A percentile compares a stretch with the other conserved stretches of the same genome.
Evolutionary conservation across 2,888 invertebrate genomes (phyloP).

Genomic region (Polyommatus iphigenia): DNA sequence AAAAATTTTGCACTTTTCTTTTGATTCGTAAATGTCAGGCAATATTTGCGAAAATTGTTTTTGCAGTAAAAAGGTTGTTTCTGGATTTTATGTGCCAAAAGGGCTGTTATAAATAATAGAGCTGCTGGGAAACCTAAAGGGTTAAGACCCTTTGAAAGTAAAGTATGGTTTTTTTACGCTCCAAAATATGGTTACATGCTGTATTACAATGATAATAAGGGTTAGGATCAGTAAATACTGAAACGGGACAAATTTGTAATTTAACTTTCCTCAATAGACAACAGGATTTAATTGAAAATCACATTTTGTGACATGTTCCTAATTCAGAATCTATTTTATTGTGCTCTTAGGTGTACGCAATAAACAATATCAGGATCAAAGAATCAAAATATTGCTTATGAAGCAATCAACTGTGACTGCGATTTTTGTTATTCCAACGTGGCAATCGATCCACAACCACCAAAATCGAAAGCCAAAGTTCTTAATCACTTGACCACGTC

Average conservation of each 20-base stretch:
- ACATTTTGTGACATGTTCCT: too few relatives aligned
- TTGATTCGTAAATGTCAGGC: background rate
- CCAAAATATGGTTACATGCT: background rate
- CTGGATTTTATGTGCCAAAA: background rate
- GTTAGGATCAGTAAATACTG: background rate
- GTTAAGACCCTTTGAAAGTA: background rate
- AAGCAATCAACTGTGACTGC: too few relatives aligned
- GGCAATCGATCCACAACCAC: background rate
- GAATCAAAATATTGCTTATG: too few relatives aligned
- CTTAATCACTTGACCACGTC: background rate
- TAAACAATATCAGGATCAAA: too few relatives aligned
- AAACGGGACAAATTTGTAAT: background rate
- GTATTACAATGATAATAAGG: background rate
- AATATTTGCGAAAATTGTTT: background rate
- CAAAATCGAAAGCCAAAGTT: background rate
- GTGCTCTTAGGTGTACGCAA: too few relatives aligned
- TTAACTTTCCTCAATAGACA: too few relatives aligned
- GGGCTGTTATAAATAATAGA: conserved; percentile 11
- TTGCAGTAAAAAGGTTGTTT: background rate
- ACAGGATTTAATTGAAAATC: too few relatives aligned
- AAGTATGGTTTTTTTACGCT: background rate
- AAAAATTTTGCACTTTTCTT: background rate
- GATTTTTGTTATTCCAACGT: too few relatives aligned
- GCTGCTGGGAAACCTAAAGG: background rate
- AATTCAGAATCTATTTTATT: too few relatives aligned